Conservation (phyloP, 2,797 vertebrate genomes). For the Tragelaphus eurycerus region DNA sequence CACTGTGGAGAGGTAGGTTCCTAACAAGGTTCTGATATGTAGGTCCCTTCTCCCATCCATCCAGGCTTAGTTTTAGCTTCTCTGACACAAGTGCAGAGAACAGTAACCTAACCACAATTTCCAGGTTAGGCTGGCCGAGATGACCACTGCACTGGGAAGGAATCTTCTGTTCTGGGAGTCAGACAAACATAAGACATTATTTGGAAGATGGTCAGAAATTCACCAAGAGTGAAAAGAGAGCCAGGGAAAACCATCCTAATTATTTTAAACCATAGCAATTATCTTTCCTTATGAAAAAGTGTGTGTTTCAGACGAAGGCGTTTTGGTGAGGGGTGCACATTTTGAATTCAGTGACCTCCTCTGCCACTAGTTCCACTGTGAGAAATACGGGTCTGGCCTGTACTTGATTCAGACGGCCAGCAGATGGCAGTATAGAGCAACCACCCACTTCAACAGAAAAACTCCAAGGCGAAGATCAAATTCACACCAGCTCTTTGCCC, state of each 20-base stretch:
- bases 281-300: background rate
- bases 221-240: background rate
- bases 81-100: background rate
- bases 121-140: background rate
- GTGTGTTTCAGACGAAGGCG: background rate
- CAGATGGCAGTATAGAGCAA: constrained; percentile 67
- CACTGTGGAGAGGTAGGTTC: background rate
- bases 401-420: background rate
- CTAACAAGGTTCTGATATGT: background rate
- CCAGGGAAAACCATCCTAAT: background rate
- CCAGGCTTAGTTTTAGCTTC: background rate
- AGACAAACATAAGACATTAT: background rate
- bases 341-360: background rate
- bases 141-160: background rate
- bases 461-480: background rate
- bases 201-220: background rate
- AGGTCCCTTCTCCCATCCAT: background rate
- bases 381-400: background rate
- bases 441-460: background rate
- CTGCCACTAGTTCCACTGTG: rapidly evolving
- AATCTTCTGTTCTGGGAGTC: background rate
- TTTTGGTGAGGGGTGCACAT: background rate
- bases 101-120: background rate
- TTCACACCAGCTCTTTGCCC: background rate
- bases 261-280: background rate